Evolutionary conservation across 2,888 invertebrate genomes (phyloP).

Genomic region (Clusia tigrina): DNA sequence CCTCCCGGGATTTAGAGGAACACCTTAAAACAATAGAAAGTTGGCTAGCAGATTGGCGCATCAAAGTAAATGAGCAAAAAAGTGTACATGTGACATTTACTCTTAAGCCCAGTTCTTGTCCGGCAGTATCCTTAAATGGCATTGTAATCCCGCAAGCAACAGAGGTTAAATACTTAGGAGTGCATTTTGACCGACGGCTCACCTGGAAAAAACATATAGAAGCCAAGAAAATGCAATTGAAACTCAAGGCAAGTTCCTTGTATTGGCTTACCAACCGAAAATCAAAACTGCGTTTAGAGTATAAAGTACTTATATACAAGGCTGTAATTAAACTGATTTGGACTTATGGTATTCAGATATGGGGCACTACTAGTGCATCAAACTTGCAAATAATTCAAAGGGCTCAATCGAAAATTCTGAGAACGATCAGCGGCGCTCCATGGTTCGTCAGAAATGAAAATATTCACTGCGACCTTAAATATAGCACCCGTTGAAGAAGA

Average conservation of each 20-base stretch:
- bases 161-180: neutral
- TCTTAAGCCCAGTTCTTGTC: neutral
- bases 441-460: neutral
- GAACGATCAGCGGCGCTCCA: neutral
- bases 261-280: slow-evolving; percentile 23
- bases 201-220: slow-evolving; percentile 17
- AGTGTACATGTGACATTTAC: slow-evolving; percentile 12
- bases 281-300: slow-evolving; percentile 37
- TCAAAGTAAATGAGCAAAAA: slow-evolving; percentile 4
- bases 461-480: too few species aligned
- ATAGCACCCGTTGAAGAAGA: neutral
- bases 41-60: slow-evolving; percentile 12
- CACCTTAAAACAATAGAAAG: neutral
- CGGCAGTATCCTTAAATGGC: slow-evolving; percentile 11
- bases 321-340: neutral
- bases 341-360: neutral
- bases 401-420: neutral
- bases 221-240: slow-evolving; percentile 30
- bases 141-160: neutral
- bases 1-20: neutral
- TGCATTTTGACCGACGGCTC: slow-evolving; percentile 13
- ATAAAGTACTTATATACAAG: slow-evolving; percentile 9
- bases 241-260: too few species aligned
- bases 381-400: neutral
- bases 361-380: neutral